These are phyloP conservation scores for Drosophila takahashii DNA, from an alignment of 1,140 invertebrate genomes.

Conservation along the genomic window DNA sequence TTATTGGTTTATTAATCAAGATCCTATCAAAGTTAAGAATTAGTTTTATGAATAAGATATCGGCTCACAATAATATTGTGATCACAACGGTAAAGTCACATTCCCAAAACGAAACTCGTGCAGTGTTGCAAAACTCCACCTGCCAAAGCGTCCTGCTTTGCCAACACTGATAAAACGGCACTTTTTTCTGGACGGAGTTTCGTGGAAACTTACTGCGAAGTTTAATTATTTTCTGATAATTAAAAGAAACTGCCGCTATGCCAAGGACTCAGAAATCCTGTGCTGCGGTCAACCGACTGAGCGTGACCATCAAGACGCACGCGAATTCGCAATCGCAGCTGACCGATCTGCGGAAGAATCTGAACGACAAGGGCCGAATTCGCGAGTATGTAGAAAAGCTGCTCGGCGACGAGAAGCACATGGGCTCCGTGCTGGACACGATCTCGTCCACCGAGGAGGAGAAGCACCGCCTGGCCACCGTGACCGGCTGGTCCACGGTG, in stretches of 20 bases:
- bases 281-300: background rate
- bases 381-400: background rate
- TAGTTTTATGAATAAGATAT: too few species aligned
- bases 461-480: slow-evolving; percentile 9
- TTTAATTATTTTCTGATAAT: background rate
- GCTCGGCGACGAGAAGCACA: background rate
- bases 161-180: slow-evolving; percentile 23
- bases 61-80: background rate
- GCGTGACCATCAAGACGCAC: slow-evolving; percentile 10
- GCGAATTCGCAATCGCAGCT: background rate
- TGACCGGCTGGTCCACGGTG: slow-evolving; percentile 50
- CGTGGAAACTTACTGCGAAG: background rate
- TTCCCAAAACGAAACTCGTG: background rate
- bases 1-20: too few species aligned
- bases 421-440: slow-evolving; percentile 12
- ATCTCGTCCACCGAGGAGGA: slow-evolving; percentile 9
- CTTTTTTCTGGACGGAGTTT: background rate
- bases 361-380: background rate
- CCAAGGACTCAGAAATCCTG: background rate
- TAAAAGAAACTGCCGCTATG: background rate
- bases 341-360: slow-evolving; percentile 16
- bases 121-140: slow-evolving; percentile 10
- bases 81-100: background rate
- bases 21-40: too few species aligned
- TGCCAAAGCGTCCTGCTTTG: background rate